Conservation (phyloP, 1,140 invertebrate species). For the Trichoplusia ni region DNA sequence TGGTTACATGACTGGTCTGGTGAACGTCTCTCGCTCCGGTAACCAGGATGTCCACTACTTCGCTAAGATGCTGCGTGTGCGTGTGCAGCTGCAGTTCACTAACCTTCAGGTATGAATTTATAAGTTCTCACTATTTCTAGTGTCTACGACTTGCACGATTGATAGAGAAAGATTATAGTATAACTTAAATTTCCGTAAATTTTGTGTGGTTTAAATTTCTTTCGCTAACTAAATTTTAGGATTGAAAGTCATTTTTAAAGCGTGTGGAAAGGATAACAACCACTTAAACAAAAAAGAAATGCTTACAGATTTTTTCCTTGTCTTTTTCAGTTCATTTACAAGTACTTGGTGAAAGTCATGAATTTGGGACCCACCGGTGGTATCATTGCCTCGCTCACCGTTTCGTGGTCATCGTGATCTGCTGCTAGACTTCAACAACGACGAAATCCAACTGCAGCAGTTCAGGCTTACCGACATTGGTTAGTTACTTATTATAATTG, state of each 20-base stretch:
- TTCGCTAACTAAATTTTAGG: too few relatives aligned
- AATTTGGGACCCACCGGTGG: conserved; percentile 76
- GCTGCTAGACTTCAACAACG: conserved; percentile 78
- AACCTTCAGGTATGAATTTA: conserved; percentile 53
- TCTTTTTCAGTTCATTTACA: conserved; percentile 72
- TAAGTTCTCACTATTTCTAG: background rate
- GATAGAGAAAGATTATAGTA: background rate
- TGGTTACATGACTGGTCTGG: conserved; percentile 72
- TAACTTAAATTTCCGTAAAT: too few relatives aligned
- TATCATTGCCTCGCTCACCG: conserved; percentile 65
- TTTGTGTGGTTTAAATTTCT: too few relatives aligned
- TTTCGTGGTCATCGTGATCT: conserved; percentile 67
- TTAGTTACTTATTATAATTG: conserved; percentile 40
- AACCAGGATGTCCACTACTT: conserved; percentile 74
- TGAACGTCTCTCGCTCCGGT: conserved; percentile 65
- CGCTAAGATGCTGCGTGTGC: conserved; percentile 70
- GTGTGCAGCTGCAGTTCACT: conserved; percentile 55
- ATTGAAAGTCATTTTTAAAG: too few relatives aligned
- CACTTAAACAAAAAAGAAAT: too few relatives aligned
- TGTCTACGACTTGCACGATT: background rate
- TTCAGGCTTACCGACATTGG: conserved; percentile 71
- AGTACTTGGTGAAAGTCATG: conserved; percentile 77
- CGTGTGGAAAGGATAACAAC: too few relatives aligned
- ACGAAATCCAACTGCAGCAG: conserved; percentile 76
- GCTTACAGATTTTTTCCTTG: too few relatives aligned